Percentiles rank a stretch among this genome's conserved stretches.
phyloP scores from a whole-genome alignment of 2,113 vertebrate genomes.

The Echinops telfairi region DNA sequence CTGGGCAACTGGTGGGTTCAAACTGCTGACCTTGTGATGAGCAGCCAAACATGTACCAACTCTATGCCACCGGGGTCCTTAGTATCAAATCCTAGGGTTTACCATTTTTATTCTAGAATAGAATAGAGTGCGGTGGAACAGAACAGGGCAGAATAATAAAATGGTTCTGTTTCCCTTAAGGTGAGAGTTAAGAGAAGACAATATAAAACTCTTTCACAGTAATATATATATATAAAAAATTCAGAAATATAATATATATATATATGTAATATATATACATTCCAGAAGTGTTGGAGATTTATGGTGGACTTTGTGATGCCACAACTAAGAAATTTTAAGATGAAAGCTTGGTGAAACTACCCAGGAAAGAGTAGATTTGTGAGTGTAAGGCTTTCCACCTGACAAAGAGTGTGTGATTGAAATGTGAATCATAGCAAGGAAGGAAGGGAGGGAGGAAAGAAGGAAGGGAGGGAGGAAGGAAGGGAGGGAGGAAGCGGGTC shows the following conservation, averaged over 20 bases:
- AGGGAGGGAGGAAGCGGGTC: neutral
- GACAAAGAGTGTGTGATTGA: neutral
- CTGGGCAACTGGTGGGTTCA: too few species aligned
- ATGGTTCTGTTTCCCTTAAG: neutral
- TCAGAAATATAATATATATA: too few species aligned
- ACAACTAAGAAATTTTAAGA: neutral
- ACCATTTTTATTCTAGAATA: constrained; percentile 25
- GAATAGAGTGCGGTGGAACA: too few species aligned
- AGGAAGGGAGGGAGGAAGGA: too few species aligned
- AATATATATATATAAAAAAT: neutral
- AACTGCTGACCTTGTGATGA: too few species aligned
- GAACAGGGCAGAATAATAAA: neutral
- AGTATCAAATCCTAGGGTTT: constrained; percentile 59
- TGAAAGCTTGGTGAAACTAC: neutral
- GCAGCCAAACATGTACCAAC: too few species aligned
- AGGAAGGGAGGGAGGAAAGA: too few species aligned
- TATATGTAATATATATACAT: neutral
- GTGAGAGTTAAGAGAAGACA: constrained; percentile 41
- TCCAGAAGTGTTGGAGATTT: neutral
- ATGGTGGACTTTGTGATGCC: neutral
- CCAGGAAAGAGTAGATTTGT: neutral
- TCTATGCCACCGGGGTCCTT: too few species aligned
- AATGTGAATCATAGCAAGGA: too few species aligned
- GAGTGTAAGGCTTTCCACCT: fast-evolving
- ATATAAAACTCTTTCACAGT: constrained; percentile 56